A percentile compares a stretch with the other conserved stretches of the same genome.
Conservation (phyloP, 2,113 vertebrate genomes). For the Scartelaos histophorus region DNA sequence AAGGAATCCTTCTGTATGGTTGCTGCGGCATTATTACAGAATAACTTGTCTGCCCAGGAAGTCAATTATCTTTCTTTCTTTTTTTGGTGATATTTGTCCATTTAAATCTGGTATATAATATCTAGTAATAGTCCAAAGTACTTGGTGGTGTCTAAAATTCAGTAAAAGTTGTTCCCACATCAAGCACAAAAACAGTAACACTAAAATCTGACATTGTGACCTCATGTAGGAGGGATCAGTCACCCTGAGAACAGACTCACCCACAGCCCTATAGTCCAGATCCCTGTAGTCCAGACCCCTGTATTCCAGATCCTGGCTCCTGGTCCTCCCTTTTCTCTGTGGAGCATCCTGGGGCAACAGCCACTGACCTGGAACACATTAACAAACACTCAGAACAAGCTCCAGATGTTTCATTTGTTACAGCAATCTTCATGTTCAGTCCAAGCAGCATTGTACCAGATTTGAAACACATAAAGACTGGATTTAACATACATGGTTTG, state of each 20-base stretch:
- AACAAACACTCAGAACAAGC: conserved; percentile 8
- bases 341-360: neutral
- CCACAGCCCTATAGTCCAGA: conserved; percentile 24
- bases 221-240: conserved; percentile 8
- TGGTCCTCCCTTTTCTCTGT: conserved; percentile 17
- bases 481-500: neutral
- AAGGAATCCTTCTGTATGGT: too few relatives aligned
- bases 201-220: neutral
- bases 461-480: neutral
- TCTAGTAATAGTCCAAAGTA: too few relatives aligned
- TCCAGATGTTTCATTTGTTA: conserved; percentile 7
- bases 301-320: conserved; percentile 25
- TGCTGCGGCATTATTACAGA: too few relatives aligned
- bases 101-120: too few relatives aligned
- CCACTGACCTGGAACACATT: conserved; percentile 18
- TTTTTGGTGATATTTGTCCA: too few relatives aligned
- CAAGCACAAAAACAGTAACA: neutral
- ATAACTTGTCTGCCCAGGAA: too few relatives aligned
- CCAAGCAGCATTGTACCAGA: neutral
- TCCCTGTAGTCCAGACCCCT: conserved; percentile 3
- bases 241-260: conserved; percentile 10
- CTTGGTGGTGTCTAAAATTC: neutral
- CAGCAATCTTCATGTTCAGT: neutral
- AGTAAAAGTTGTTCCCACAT: neutral
- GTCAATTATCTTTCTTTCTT: too few relatives aligned